Base-by-base conservation (phyloP, 2,797 vertebrate species). In the Myotis myotis region DNA sequence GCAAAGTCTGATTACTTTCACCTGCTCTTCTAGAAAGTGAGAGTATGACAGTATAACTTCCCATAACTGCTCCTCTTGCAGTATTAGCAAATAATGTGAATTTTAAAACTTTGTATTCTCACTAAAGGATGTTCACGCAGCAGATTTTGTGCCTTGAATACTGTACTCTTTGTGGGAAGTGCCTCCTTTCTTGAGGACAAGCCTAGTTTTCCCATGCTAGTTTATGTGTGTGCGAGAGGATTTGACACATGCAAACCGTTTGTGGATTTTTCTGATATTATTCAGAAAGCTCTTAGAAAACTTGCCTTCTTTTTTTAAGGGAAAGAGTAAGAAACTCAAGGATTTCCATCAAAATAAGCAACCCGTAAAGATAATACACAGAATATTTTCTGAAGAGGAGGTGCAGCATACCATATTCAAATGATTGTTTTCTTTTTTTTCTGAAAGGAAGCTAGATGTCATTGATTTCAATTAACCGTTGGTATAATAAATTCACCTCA, bases 1-100 rank as follows among this genome's bases (percentile, higher is more conserved):
- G 70, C 36, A 84, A 80, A 89, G 44, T 78, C 22, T 84, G 19
- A 75, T 89, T 97, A 62, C 44, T 70, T 95, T 94, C 38, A 96
- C 6, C 53, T 88, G 41, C 23, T 20, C 12, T 23, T 85, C 2
- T 66, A 83, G 62, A 89, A 91, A 66, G 33, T 93, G 90, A 81
- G 47, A 93, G 11, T 72, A 38, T 71, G 75, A 64, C 38, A 94
- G n/a, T 53, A 72, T 8, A 87, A 28, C 55, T 92, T 80, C 75
- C 30, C 47, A 66, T 81, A 93, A 89, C 84, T 66, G 22, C 3
- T n/a, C 6, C 25, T 82, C 28, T 91, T 75, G 66, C 4, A 66
- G 30, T 78, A 75, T 85, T 92, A 84, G 88, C 6, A 86, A 91
- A 84, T 89, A 55, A 76, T 91, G 47, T 87, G 83, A 89, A 60